Percentiles rank a stretch among this genome's conserved stretches.
These are phyloP conservation scores for Actenoides lindsayi DNA, from an alignment of 2,113 vertebrate species.

Conservation along the genomic window DNA sequence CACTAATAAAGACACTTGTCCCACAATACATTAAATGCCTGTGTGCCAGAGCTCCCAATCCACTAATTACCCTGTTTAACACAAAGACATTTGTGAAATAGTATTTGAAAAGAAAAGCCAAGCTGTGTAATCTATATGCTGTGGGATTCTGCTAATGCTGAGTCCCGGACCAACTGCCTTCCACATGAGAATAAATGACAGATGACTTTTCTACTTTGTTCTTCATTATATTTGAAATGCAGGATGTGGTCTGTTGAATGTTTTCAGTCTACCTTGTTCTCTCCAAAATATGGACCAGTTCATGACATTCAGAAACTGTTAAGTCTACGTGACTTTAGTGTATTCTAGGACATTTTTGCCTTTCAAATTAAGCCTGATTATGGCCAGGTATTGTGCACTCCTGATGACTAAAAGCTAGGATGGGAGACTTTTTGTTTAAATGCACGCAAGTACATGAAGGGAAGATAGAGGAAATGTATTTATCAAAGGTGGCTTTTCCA, in stretches of 20 bases:
- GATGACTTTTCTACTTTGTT: background rate
- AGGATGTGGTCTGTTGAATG: background rate
- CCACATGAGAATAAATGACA: background rate
- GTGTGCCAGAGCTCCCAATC: constrained; percentile 31
- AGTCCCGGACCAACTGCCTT: background rate
- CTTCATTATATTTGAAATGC: background rate
- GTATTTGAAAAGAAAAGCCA: background rate
- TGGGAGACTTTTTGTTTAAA: background rate
- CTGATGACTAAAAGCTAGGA: background rate
- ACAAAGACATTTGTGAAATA: constrained; percentile 7
- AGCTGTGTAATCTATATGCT: background rate
- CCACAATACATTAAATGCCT: background rate
- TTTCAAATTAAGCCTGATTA: background rate
- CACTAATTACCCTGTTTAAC: constrained; percentile 42
- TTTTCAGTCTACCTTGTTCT: background rate
- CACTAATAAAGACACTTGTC: background rate
- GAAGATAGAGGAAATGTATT: background rate
- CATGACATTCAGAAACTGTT: background rate
- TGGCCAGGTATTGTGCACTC: background rate
- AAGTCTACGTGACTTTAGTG: background rate
- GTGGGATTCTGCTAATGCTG: background rate
- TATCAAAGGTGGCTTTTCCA: background rate
- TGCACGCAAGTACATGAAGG: background rate
- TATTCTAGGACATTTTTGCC: background rate
- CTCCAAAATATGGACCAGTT: background rate